Base-by-base conservation (phyloP, 2,797 vertebrate genomes). In the Allochrocebus solatus region DNA sequence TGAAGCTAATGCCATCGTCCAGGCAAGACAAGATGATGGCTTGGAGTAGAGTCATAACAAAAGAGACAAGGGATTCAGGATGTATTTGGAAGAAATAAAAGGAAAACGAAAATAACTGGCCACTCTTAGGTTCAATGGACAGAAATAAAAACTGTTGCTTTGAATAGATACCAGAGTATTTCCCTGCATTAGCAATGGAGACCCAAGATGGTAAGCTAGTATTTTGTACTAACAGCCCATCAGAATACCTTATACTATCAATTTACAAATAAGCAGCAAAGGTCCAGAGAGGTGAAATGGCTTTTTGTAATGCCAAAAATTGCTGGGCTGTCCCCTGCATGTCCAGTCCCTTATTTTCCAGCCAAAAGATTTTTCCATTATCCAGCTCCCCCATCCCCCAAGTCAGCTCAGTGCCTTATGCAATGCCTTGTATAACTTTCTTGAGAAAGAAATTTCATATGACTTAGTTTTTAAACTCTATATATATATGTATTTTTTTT, bases 221-320 rank as follows among this genome's bases (percentile, higher is more conserved):
- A 57, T 57, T 84, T 72, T 78, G 19, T 24, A 67, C 43, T 19
- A 48, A 72, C 3, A 64, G 53, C n/a, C 5, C 30, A 76, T 21
- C 12, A 78, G 80, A 39, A 43, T 70, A 36, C 50, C 33, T 76
- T 16, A 57, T 2, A 76, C n/a, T 53, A 5, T 93, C 22, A 55
- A 89, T 76, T 92, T 89, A 89, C 70, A 91, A 80, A 87, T 88
- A 87, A 92, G 90, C 36, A 96, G 11, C 89, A 80, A 74, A 74
- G 39, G 46, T 81, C 43, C 14, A 19, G 50, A 81, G 61, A 84
- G 48, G 59, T 46, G 39, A 85, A 64, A 36, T 26, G 16, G 39
- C n/a, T 61, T 61, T 64, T 82, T 5, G 21, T 64, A 16, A 30
- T 9, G 24, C 24, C 26, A 64, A 10, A 2, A 30, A 81, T 33